These are phyloP conservation scores for Psix sp. DNA, from an alignment of 1,140 invertebrate genomes.

Conservation along the genomic window DNA sequence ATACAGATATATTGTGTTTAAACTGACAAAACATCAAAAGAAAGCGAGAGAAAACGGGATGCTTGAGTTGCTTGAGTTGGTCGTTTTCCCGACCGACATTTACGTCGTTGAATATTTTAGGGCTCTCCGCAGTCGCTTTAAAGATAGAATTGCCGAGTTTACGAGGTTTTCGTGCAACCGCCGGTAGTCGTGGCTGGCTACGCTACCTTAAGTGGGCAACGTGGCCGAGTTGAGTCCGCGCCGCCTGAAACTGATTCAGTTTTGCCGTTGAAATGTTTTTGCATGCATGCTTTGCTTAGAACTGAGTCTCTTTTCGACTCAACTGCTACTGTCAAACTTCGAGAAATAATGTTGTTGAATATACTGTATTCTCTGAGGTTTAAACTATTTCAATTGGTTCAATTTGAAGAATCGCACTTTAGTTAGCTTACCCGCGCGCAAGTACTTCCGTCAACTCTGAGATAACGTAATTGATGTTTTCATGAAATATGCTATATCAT, in stretches of 20 bases:
- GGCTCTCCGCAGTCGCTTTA: constrained; percentile 26
- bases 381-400: too few relatives aligned
- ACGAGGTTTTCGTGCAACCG: constrained; percentile 15
- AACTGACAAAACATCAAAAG: constrained; percentile 31
- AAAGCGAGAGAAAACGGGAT: constrained; percentile 15
- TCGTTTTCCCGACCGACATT: constrained; percentile 41
- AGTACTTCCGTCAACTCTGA: too few relatives aligned
- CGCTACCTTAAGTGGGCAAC: constrained; percentile 25
- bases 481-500: too few relatives aligned
- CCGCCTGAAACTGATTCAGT: constrained; percentile 21
- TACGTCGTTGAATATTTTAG: constrained; percentile 48
- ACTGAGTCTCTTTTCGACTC: too few relatives aligned
- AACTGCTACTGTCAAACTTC: too few relatives aligned
- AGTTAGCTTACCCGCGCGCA: too few relatives aligned
- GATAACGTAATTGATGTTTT: too few relatives aligned
- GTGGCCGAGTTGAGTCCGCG: constrained; percentile 9
- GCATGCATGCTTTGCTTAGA: too few relatives aligned
- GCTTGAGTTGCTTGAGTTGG: constrained; percentile 26
- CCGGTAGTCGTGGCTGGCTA: neutral
- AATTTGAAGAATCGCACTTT: too few relatives aligned
- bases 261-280: constrained; percentile 20
- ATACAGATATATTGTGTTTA: constrained; percentile 20
- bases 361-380: too few relatives aligned
- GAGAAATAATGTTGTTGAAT: too few relatives aligned
- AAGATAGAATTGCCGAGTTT: constrained; percentile 30